Evolutionary conservation across 2,888 invertebrate species (phyloP), one percentile per base, ranked within the genome.

Genomic region (Tipula unca): DNA sequence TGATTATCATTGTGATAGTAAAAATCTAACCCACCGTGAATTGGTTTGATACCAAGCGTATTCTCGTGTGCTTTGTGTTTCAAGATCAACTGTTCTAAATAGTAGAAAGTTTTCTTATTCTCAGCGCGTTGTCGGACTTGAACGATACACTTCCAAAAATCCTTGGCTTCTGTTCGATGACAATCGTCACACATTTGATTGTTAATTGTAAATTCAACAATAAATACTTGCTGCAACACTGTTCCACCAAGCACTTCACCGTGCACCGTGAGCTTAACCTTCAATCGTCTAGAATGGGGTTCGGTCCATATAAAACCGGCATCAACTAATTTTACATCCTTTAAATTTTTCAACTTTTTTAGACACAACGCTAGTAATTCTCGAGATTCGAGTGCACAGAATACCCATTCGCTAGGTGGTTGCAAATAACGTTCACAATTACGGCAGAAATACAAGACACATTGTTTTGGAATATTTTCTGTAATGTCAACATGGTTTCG

Each of bases 281-380:
- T 99, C 85, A 99, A 95, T 87, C 99, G 93, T 91, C 97, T 98
- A 0, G 99, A 99, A 92, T 99, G 99, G 48, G 99, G 98, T 90
- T 99, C 99, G 10, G 99, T 99, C 99, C 99, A 99, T 3, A 98
- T 94, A 92, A 99, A 99, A 0, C 96, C 95, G 69, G 99, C 99
- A 93, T 99, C 99, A 86, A 99, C 93, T 17, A 99, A 92, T 89
- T 98, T 96, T 0, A 99, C 96, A 89, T 95, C 94, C 89, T 94
- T 95, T 6, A 99, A 91, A 0, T 97, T 97, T 90, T 96, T 99
- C 29, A 99, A 90, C 89, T 95, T 96, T 90, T 98, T 98, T 85
- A 99, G 92, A 88, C 99, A 99, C 0, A 99, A 90, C 0, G 96
- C 93, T 0, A 99, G 91, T 1, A 99, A 92, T 90, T 99, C 98